Evolutionary conservation across 2,888 invertebrate genomes (phyloP).

Genomic region (Brenthis hecate): DNA sequence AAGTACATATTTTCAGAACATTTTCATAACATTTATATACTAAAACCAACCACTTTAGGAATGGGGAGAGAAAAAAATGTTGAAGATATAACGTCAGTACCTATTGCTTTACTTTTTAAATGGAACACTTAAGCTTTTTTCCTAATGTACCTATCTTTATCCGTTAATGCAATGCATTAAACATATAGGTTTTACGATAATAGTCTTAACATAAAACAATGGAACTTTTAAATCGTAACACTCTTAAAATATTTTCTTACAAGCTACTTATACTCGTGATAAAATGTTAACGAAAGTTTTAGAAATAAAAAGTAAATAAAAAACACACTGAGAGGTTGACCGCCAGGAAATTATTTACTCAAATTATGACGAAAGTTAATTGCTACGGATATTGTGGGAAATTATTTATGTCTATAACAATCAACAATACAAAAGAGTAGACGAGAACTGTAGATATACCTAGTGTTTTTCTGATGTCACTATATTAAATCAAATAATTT

Average conservation of each 20-base stretch:
- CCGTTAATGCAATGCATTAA: background rate
- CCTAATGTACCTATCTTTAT: constrained; percentile 8
- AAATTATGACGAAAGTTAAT: constrained; percentile 27
- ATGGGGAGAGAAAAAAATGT: too few relatives aligned
- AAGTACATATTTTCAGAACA: too few relatives aligned
- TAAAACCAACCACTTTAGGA: too few relatives aligned
- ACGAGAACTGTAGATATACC: background rate
- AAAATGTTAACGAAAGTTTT: background rate
- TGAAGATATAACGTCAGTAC: background rate
- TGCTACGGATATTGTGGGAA: constrained; percentile 20
- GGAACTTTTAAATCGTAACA: background rate
- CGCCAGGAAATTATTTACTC: constrained; percentile 8
- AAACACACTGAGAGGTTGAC: background rate
- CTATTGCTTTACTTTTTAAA: background rate
- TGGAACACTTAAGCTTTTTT: constrained; percentile 4
- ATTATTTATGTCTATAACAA: background rate
- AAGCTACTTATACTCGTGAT: background rate
- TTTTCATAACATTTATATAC: too few relatives aligned
- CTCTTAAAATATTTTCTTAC: background rate
- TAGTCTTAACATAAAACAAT: background rate
- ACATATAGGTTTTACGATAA: background rate
- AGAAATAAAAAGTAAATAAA: background rate
- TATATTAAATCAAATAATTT: too few relatives aligned
- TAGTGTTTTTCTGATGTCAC: background rate
- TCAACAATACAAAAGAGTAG: constrained; percentile 12